Percentiles rank a stretch among this genome's conserved stretches.
Evolutionary conservation across 2,113 vertebrate species (phyloP).

Genomic region (Chauna torquata): DNA sequence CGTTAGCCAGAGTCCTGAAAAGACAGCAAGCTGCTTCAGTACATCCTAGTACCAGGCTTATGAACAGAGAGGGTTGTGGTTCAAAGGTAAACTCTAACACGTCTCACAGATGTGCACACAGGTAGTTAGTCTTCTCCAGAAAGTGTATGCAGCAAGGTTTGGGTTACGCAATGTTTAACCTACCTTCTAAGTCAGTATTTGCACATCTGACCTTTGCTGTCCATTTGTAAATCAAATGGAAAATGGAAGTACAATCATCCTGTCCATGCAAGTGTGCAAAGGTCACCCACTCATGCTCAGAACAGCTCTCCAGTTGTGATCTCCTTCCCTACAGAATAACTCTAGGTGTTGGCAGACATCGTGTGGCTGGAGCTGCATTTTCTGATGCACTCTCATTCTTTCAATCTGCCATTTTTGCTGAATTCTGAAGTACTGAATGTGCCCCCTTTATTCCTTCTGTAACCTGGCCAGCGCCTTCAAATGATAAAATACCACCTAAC

Average conservation of each 20-base stretch:
- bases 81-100: background rate
- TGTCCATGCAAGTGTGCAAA: background rate
- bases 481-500: background rate
- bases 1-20: background rate
- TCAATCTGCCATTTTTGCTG: background rate
- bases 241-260: background rate
- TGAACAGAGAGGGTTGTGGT: background rate
- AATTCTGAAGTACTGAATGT: background rate
- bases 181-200: background rate
- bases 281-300: background rate
- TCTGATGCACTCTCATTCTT: background rate
- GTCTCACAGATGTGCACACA: conserved; percentile 3
- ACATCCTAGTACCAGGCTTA: background rate
- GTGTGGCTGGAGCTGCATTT: background rate
- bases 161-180: background rate
- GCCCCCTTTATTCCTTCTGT: background rate
- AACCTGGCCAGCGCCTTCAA: background rate
- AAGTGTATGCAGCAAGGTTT: background rate
- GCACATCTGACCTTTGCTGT: background rate
- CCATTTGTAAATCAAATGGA: background rate
- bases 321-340: background rate
- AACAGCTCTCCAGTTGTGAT: background rate
- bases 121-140: background rate
- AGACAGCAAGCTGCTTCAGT: background rate
- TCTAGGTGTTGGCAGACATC: background rate